Evolutionary conservation across 2,888 invertebrate species (phyloP).

Genomic region (Chouioia cunea): DNA sequence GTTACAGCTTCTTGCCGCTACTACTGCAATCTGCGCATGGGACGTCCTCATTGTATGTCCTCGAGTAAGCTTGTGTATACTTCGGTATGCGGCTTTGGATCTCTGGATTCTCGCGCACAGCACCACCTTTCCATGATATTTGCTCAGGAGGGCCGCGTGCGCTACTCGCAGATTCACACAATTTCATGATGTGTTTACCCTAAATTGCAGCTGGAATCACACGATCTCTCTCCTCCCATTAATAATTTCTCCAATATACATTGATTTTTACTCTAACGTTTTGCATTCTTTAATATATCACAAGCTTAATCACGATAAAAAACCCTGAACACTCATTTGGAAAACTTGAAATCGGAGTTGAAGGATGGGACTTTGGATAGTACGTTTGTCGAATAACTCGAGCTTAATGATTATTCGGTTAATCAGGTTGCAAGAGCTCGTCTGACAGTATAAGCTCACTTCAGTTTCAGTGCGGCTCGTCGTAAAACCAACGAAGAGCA

Average conservation of each 20-base stretch:
- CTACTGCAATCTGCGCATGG: not conserved
- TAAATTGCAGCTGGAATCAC: not conserved
- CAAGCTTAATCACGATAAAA: too few species aligned
- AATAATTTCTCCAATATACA: too few species aligned
- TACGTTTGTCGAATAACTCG: conserved; percentile 43
- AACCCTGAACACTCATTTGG: not conserved
- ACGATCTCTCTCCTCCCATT: too few species aligned
- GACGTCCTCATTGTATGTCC: conserved; percentile 28
- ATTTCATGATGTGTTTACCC: not conserved
- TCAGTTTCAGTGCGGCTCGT: too few species aligned
- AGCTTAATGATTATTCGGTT: conserved; percentile 49
- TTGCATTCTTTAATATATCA: too few species aligned
- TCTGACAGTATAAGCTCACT: too few species aligned
- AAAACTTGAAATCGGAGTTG: conserved; percentile 30
- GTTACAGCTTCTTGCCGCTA: not conserved
- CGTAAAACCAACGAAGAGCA: too few species aligned
- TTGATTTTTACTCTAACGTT: too few species aligned
- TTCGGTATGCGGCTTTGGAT: conserved; percentile 44
- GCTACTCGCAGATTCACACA: not conserved
- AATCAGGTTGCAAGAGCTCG: conserved; percentile 38
- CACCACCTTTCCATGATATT: conserved; percentile 22
- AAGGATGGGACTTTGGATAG: conserved; percentile 43
- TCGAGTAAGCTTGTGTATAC: conserved; percentile 2
- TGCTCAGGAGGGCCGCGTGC: not conserved
- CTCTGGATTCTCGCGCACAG: not conserved